Percentiles rank a stretch among this genome's conserved stretches.
These are phyloP conservation scores for Silvanus unidentatus DNA, from an alignment of 2,888 invertebrate genomes.

Conservation along the genomic window DNA sequence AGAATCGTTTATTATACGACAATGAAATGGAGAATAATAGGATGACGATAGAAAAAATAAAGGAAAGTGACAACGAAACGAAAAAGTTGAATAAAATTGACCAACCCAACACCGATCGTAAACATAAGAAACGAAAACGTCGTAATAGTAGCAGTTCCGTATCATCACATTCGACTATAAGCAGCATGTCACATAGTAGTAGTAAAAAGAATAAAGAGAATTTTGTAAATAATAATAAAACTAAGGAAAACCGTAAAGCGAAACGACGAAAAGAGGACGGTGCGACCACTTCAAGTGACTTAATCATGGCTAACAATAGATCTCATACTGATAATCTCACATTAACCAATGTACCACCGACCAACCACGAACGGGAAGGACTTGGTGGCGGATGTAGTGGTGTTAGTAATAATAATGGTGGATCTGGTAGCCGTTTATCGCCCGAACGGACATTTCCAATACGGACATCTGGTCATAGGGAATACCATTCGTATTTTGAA, in stretches of 20 bases:
- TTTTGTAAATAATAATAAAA: slow-evolving; percentile 23
- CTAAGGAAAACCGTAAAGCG: slow-evolving; percentile 32
- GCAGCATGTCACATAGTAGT: slow-evolving; percentile 23
- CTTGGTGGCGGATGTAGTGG: not conserved
- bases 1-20: slow-evolving; percentile 22
- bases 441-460: not conserved
- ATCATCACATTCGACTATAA: slow-evolving; percentile 5
- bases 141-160: not conserved
- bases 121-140: too few species aligned
- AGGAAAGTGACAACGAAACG: not conserved
- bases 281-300: slow-evolving; percentile 13
- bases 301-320: slow-evolving; percentile 18
- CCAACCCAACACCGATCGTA: too few species aligned
- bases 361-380: slow-evolving; percentile 62
- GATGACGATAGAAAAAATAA: slow-evolving; percentile 28
- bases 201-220: slow-evolving; percentile 27
- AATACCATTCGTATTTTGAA: slow-evolving; percentile 69
- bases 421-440: too few species aligned
- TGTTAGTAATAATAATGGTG: too few species aligned
- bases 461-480: slow-evolving; percentile 20
- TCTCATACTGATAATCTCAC: slow-evolving; percentile 35
- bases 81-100: too few species aligned
- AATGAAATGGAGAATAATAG: slow-evolving; percentile 19
- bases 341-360: slow-evolving; percentile 47
- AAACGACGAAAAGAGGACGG: slow-evolving; percentile 38